phyloP scores from a whole-genome alignment of 2,888 invertebrate genomes.

The Drosophila infuscata region DNA sequence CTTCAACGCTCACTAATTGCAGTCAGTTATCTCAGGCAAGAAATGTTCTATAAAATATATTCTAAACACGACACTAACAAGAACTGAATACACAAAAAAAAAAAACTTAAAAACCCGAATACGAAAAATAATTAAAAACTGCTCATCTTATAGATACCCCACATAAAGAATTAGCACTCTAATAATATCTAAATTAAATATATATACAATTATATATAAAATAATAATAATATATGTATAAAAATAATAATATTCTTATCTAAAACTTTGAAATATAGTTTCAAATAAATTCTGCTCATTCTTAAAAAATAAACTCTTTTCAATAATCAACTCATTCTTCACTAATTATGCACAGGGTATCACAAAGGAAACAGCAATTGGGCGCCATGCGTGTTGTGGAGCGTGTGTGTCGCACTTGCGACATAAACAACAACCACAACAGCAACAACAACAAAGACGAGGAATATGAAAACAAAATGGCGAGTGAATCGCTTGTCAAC shows the following conservation, averaged over 20 bases:
- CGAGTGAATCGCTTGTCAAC: constrained; percentile 45
- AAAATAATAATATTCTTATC: no score
- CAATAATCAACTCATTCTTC: constrained; percentile 1
- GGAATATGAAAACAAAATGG: constrained; percentile 40
- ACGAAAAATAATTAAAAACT: background rate
- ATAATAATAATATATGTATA: no score
- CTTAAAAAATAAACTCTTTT: background rate
- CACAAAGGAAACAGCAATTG: constrained; percentile 29
- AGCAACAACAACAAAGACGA: background rate
- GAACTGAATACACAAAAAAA: background rate
- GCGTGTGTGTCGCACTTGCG: constrained; percentile 37
- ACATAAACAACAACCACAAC: constrained; percentile 26
- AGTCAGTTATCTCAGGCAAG: constrained; percentile 12
- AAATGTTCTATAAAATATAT: constrained; percentile 53
- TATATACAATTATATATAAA: background rate
- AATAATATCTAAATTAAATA: background rate
- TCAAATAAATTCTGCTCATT: background rate
- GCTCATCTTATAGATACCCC: background rate
- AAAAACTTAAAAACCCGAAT: background rate
- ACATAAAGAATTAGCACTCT: background rate
- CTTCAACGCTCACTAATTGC: constrained; percentile 48
- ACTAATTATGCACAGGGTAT: constrained; percentile 28
- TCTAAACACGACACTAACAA: constrained; percentile 42
- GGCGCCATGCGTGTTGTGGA: constrained; percentile 15
- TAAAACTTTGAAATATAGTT: background rate